These are phyloP conservation scores for Onthophagus sagittarius DNA, from an alignment of 2,888 invertebrate species.

Conservation along the genomic window DNA sequence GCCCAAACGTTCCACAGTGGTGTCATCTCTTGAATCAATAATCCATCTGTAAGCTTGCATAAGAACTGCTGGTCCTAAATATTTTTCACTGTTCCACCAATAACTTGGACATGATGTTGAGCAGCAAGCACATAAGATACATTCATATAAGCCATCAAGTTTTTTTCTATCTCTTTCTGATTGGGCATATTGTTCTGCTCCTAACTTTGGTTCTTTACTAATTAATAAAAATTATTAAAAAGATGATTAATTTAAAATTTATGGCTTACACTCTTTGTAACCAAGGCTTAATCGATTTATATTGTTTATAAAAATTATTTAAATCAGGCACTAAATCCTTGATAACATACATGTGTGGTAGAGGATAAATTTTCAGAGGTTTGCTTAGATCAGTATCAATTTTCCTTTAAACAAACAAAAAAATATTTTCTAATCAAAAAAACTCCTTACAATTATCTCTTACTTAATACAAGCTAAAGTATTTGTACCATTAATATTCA, in stretches of 20 bases:
- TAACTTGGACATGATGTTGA: conserved; percentile 96
- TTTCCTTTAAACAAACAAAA: background rate
- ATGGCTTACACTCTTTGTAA: conserved; percentile 57
- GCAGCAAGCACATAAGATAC: conserved; percentile 96
- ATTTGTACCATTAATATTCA: conserved; percentile 96
- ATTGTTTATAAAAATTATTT: conserved; percentile 94
- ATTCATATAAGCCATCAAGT: conserved; percentile 83
- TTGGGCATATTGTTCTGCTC: conserved; percentile 69
- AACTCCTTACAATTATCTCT: background rate
- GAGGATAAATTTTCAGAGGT: conserved; percentile 69
- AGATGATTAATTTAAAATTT: background rate
- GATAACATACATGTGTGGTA: conserved; percentile 99
- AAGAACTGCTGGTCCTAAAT: conserved; percentile 94
- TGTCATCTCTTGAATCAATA: conserved; percentile 92
- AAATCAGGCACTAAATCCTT: conserved; percentile 94
- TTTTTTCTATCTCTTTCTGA: conserved; percentile 89
- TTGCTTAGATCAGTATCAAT: background rate
- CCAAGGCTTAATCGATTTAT: conserved; percentile 94
- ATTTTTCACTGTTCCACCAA: conserved; percentile 99
- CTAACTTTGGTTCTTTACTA: conserved; percentile 63
- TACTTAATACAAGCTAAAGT: conserved; percentile 84
- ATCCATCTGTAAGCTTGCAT: conserved; percentile 99
- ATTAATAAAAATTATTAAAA: conserved; percentile 49
- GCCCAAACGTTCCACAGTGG: conserved; percentile 69
- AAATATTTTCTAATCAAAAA: background rate